phyloP scores from a whole-genome alignment of 2,888 invertebrate genomes.

The Xestia c-nigrum region DNA sequence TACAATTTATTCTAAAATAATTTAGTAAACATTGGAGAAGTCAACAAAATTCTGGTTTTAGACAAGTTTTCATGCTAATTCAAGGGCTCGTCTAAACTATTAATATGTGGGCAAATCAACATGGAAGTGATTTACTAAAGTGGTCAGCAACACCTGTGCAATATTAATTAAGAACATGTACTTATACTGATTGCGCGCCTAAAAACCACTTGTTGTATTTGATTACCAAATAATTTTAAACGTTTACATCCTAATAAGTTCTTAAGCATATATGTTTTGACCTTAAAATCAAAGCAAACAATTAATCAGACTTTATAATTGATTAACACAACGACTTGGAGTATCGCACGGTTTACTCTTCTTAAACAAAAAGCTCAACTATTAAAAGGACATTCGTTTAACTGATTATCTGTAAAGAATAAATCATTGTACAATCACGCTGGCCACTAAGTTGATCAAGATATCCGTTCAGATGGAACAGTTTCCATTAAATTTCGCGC shows the following conservation, averaged over 20 bases:
- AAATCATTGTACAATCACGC: conserved; percentile 78
- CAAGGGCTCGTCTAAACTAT: conserved; percentile 50
- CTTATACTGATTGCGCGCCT: conserved; percentile 31
- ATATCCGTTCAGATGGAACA: conserved; percentile 79
- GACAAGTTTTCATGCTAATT: conserved; percentile 30
- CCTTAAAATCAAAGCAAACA: conserved; percentile 55
- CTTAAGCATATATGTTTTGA: conserved; percentile 44
- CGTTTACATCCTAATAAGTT: conserved; percentile 53
- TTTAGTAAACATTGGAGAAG: conserved; percentile 6
- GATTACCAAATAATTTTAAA: conserved; percentile 38
- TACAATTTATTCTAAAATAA: conserved; percentile 24
- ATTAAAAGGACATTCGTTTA: conserved; percentile 57
- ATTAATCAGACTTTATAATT: conserved; percentile 39
- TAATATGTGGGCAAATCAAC: conserved; percentile 40
- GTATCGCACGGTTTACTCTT: conserved; percentile 11
- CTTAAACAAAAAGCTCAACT: conserved; percentile 28
- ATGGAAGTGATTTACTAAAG: conserved; percentile 47
- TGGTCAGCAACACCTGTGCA: conserved; percentile 48
- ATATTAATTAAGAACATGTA: conserved; percentile 54
- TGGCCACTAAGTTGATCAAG: conserved; percentile 77
- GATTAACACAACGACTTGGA: conserved; percentile 13
- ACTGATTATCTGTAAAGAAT: conserved; percentile 72
- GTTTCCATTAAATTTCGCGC: conserved; percentile 85
- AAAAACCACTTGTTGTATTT: conserved; percentile 48
- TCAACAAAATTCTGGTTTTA: conserved; percentile 22